Evolutionary conservation across 2,888 invertebrate species (phyloP), one percentile per base, ranked within the genome.

Genomic region (Dryobotodes eremita): DNA sequence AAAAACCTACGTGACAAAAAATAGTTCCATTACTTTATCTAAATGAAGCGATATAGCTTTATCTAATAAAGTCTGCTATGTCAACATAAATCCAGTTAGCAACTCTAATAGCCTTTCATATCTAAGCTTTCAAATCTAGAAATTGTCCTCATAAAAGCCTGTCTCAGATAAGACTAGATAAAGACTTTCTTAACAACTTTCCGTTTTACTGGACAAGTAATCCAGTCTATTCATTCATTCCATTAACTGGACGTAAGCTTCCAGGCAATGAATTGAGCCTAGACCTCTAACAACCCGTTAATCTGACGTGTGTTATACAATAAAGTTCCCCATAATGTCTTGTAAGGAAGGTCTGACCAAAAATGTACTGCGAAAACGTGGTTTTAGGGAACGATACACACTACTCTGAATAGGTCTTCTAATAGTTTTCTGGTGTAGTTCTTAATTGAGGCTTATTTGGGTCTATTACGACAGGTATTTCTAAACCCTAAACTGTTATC

Each of bases 261-360:
- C 62, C 53, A 79, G 71, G 57, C 86, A 71, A 53, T 86, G 77
- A 80, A 76, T 71, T 66, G 66, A 55, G 65, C 66, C 84, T 79
- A 79, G 73, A 23, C 74, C 70, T 69, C 72, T 79, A 81, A 84
- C 53, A 75, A 76, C 76, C 70, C 20, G 65, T 78, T 86, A 86
- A 84, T 84, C 82, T 82, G 86, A 86, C 86, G 15, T 77, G 79
- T 77, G 84, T 77, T 77, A 66, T 65, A 75, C 80, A 84, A 71
- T 82, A 79, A 61, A 79, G 55, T 71, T 61, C 65, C 57, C 59
- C 20, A 62, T 71, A 86, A 86, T 61, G 78, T 66, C 61, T 71
- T 53, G 7, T 62, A 57, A 61, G 68, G 23, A 75, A 68, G 68
- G 59, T 65, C 50, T 65, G 36, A 61, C 17, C n/a, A n/a, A n/a